Percentiles rank a stretch among this genome's conserved stretches.
Conservation (phyloP, 2,888 invertebrate species). For the Nyleta sp. region DNA sequence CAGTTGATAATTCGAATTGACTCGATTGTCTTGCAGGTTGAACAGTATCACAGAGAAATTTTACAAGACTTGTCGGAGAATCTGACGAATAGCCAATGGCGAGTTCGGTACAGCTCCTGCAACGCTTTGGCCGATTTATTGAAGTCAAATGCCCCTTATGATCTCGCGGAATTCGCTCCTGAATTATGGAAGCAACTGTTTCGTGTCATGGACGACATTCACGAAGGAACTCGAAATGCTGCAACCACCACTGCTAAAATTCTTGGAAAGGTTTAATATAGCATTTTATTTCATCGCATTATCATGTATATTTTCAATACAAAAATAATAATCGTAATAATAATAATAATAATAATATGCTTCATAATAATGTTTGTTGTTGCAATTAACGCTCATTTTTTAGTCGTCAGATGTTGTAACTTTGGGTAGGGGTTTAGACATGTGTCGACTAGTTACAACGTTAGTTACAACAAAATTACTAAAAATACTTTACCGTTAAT, state of each 20-base stretch:
- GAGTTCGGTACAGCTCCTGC: slow-evolving; percentile 96
- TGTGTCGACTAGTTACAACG: no score
- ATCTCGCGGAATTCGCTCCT: slow-evolving; percentile 80
- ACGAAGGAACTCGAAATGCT: slow-evolving; percentile 91
- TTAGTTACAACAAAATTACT: no score
- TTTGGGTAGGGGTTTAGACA: no score
- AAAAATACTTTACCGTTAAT: no score
- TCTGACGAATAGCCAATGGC: slow-evolving; percentile 93
- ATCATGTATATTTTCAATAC: no score
- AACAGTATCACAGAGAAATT: slow-evolving; percentile 91
- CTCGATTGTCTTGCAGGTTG: slow-evolving; percentile 85
- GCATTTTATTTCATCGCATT: no score
- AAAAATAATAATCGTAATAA: no score
- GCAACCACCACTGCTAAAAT: slow-evolving; percentile 89
- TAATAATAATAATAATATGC: no score
- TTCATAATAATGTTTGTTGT: no score
- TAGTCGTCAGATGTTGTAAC: no score
- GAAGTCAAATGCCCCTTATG: slow-evolving; percentile 76
- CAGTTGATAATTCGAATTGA: slow-evolving; percentile 2
- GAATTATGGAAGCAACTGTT: slow-evolving; percentile 93
- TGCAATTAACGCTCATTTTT: no score
- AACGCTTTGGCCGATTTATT: slow-evolving; percentile 93
- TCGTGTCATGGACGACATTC: slow-evolving; percentile 97
- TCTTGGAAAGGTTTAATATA: slow-evolving; percentile 87
- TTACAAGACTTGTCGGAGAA: slow-evolving; percentile 91